phyloP scores from a whole-genome alignment of 2,888 invertebrate genomes.

The Dascillus cervinus region DNA sequence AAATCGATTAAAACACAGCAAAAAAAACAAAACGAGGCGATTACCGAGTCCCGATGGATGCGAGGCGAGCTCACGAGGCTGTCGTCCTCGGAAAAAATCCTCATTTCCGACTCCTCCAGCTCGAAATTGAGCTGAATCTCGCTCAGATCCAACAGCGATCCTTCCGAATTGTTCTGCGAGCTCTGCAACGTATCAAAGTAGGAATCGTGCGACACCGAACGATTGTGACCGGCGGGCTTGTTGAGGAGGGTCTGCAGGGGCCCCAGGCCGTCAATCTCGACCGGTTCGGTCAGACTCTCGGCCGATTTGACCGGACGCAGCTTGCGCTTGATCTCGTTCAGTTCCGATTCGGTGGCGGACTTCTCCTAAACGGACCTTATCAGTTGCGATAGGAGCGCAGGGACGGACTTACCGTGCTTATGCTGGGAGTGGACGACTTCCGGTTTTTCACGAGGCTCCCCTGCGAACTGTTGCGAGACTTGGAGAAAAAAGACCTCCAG shows the following conservation, averaged over 20 bases:
- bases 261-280: slow-evolving; percentile 36
- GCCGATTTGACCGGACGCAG: slow-evolving; percentile 64
- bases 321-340: slow-evolving; percentile 42
- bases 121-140: slow-evolving; percentile 78
- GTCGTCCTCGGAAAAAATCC: slow-evolving; percentile 86
- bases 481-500: slow-evolving; percentile 71
- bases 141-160: slow-evolving; percentile 60
- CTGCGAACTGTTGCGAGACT: slow-evolving; percentile 43
- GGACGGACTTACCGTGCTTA: slow-evolving; percentile 30
- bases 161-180: slow-evolving; percentile 42
- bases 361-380: slow-evolving; percentile 39
- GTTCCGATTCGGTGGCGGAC: slow-evolving; percentile 38
- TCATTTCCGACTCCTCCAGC: slow-evolving; percentile 76
- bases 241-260: slow-evolving; percentile 39
- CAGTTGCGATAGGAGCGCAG: too few species aligned
- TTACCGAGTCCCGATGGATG: slow-evolving; percentile 41
- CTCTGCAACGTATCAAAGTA: slow-evolving; percentile 78
- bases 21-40: slow-evolving; percentile 12
- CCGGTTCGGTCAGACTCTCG: slow-evolving; percentile 51
- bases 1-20: background rate
- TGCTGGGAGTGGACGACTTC: slow-evolving; percentile 46
- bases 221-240: slow-evolving; percentile 48
- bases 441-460: slow-evolving; percentile 38
- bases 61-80: slow-evolving; percentile 54
- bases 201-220: slow-evolving; percentile 86